phyloP scores from a whole-genome alignment of 2,113 vertebrate species.

The Mormyrus iriodes region DNA sequence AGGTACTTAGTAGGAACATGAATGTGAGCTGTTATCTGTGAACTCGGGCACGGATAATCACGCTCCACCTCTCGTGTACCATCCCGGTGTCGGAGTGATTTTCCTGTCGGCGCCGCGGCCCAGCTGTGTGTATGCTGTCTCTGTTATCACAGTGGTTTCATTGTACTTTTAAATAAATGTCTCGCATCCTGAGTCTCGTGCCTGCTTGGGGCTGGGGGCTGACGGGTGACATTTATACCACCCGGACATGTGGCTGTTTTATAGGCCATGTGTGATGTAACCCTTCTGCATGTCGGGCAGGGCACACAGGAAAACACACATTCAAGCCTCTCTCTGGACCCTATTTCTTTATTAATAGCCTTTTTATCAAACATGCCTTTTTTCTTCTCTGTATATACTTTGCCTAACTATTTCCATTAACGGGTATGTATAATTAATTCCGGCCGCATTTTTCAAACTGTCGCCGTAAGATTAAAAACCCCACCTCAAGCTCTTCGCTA shows the following conservation, averaged over 20 bases:
- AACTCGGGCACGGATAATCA: not conserved
- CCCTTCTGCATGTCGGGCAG: not conserved
- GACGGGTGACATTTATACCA: slow-evolving; percentile 9
- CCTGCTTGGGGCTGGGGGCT: not conserved
- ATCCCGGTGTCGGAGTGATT: not conserved
- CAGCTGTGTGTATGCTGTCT: not conserved
- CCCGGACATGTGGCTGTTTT: not conserved
- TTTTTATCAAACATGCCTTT: slow-evolving; percentile 26
- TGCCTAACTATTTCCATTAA: slow-evolving; percentile 22
- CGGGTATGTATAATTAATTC: slow-evolving; percentile 24
- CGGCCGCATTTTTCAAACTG: slow-evolving; percentile 16
- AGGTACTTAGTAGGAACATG: not conserved
- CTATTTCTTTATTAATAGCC: slow-evolving; percentile 17
- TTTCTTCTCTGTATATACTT: slow-evolving; percentile 14
- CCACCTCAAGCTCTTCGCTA: not conserved
- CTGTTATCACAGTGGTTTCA: not conserved
- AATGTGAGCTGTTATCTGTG: not conserved
- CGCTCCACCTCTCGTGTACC: not conserved
- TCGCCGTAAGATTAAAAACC: slow-evolving; percentile 4
- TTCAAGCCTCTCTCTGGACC: not conserved
- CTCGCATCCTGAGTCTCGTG: not conserved
- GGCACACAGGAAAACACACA: not conserved
- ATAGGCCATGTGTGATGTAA: slow-evolving; percentile 19
- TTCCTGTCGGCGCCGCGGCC: not conserved
- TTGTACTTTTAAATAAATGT: not conserved